phyloP scores from a whole-genome alignment of 2,797 vertebrate species.

The Cyprinodon diabolis region DNA sequence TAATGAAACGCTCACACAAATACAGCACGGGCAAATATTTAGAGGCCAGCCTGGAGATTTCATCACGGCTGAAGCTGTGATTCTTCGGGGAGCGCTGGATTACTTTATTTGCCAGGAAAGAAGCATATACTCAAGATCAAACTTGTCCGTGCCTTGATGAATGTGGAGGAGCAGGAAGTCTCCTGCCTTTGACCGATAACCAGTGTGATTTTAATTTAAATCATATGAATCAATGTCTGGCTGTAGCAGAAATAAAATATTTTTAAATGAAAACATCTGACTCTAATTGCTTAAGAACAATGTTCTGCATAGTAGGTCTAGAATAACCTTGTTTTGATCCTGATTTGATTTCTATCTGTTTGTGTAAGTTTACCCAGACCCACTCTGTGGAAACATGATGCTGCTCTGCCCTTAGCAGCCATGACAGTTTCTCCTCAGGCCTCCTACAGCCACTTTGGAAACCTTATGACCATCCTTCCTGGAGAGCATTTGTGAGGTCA shows the following conservation, averaged over 20 bases:
- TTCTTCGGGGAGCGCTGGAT: conserved; percentile 62
- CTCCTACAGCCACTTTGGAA: neutral
- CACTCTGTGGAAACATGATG: conserved; percentile 6
- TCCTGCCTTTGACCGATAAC: conserved; percentile 78
- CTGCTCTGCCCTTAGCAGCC: neutral
- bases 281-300: conserved; percentile 82
- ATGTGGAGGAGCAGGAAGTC: conserved; percentile 72
- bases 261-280: conserved; percentile 86
- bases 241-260: conserved; percentile 68
- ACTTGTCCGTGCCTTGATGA: conserved; percentile 63
- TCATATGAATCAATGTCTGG: conserved; percentile 82
- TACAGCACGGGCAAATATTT: conserved; percentile 82
- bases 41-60: conserved; percentile 74
- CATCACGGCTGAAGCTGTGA: conserved; percentile 71
- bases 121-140: conserved; percentile 66
- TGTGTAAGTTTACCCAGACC: conserved; percentile 25
- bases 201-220: conserved; percentile 83
- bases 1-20: conserved; percentile 81
- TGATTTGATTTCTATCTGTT: conserved; percentile 63
- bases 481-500: neutral
- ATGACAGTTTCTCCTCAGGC: neutral
- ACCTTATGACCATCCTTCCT: neutral
- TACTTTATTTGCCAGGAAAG: conserved; percentile 61
- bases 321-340: conserved; percentile 73
- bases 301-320: conserved; percentile 74